Evolutionary conservation across 2,888 invertebrate species (phyloP).

Genomic region (Didymodactylos carnosus): DNA sequence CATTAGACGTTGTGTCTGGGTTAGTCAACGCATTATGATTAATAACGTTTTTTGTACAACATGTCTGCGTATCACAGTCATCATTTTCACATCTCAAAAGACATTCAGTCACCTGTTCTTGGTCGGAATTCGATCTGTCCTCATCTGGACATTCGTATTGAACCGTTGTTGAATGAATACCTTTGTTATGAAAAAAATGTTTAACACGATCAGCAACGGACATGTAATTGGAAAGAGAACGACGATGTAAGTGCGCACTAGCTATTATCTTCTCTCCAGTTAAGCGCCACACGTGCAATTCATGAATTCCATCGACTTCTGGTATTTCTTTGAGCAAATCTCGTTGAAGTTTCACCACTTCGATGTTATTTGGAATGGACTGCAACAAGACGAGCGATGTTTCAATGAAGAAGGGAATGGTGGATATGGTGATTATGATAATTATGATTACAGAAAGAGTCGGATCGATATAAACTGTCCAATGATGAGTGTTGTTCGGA

Average conservation of each 20-base stretch:
- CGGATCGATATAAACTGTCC: conserved; percentile 14
- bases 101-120: background rate
- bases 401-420: conserved; percentile 42
- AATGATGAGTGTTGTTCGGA: background rate
- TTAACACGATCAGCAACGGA: conserved; percentile 84
- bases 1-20: too few relatives aligned
- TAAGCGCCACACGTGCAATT: conserved; percentile 94
- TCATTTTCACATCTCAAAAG: background rate
- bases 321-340: conserved; percentile 40
- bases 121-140: background rate
- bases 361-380: conserved; percentile 92
- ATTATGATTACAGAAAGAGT: background rate
- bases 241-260: conserved; percentile 81
- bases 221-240: conserved; percentile 75
- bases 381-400: conserved; percentile 82
- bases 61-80: background rate
- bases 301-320: conserved; percentile 55
- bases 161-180: conserved; percentile 92
- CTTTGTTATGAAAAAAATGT: conserved; percentile 90
- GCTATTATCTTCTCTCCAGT: conserved; percentile 89
- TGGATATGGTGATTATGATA: background rate
- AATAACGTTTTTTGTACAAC: background rate
- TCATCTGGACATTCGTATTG: conserved; percentile 77
- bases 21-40: too few relatives aligned
- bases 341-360: conserved; percentile 58